phyloP scores from a whole-genome alignment of 2,888 invertebrate genomes.

The Geotrupes spiniger region DNA sequence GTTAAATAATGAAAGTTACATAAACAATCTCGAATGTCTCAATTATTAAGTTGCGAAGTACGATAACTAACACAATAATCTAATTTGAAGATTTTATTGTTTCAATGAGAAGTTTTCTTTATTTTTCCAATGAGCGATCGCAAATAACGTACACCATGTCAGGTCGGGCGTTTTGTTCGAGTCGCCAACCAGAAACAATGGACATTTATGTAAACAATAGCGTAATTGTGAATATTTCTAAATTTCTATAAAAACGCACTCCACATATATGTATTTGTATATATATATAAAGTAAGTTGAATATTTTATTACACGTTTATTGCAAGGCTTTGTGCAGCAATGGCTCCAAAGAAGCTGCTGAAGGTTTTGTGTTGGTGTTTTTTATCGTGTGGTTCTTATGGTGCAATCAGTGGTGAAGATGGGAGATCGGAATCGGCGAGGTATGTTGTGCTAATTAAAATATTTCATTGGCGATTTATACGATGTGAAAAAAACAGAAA shows the following conservation, averaged over 20 bases:
- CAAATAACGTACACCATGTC: constrained; percentile 1
- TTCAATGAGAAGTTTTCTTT: background rate
- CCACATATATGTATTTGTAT: constrained; percentile 3
- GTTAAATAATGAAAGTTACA: no score
- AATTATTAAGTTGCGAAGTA: no score
- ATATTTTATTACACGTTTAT: background rate
- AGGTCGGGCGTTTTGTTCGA: constrained; percentile 7
- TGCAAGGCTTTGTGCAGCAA: constrained; percentile 1
- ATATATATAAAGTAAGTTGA: constrained; percentile 9
- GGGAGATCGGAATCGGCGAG: constrained; percentile 6
- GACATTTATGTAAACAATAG: constrained; percentile 5
- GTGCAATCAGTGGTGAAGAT: constrained; percentile 17
- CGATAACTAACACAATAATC: no score
- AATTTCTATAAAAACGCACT: constrained; percentile 8
- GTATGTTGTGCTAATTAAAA: no score
- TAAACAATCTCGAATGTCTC: no score
- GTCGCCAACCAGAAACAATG: constrained; percentile 19
- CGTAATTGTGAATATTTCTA: constrained; percentile 1
- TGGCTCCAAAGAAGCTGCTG: constrained; percentile 10
- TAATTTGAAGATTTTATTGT: background rate
- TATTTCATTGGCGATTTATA: no score
- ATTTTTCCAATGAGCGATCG: constrained; percentile 2
- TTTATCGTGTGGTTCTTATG: constrained; percentile 20
- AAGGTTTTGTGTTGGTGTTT: constrained; percentile 11
- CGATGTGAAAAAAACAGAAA: no score